Evolutionary conservation across 2,113 vertebrate species (phyloP), one percentile per base, ranked within the genome.

Genomic region (Dolichotis patagonum): DNA sequence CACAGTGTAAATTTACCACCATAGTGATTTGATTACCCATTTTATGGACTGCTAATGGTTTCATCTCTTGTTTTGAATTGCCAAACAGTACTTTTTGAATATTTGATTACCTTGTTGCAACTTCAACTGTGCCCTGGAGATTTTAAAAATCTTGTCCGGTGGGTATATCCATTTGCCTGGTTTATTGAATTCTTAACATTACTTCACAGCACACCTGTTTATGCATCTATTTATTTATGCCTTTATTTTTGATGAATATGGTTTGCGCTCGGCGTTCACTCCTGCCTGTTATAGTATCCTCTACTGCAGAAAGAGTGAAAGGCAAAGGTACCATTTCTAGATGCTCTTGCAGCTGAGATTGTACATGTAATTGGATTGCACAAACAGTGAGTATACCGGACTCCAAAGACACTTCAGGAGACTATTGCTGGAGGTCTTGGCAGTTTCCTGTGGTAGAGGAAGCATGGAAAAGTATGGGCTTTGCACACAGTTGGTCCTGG

Each of bases 1-100:
- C 93, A 35, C 63, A 38, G 12, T 81, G 52, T 46, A 4, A 63
- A 3, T 88, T 88, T 63, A 71, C 52, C 7, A 24, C 22, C 30
- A 54, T 86, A 75, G 82, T 58, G 7, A 93, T 73, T 43, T 93
- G 3, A 69, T 90, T 17, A 38, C 16, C 60, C 52, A 67, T 52
- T 84, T 56, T 46, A 54, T 78, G 7, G 3, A 28, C 43, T 38
- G 38, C 38, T 93, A 38, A 60, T 73, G 32, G 41, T 54, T 75
- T 85, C 4, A 0, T 32, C 81, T 83, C 38, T 91, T 88, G 14
- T 19, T 94, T 97, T 91, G 49, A 67, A 89, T 38, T 32, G n/a
- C 26, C 20, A 78, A 63, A 22, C 1, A 85, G 12, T 82, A 32
- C 67, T 94, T 75, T 84, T 14, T 77, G 5, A 85, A 60, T 82